Evolutionary conservation across 92 coral and sea anemone species (phyloP).

Genomic region (Siderastrea siderea): DNA sequence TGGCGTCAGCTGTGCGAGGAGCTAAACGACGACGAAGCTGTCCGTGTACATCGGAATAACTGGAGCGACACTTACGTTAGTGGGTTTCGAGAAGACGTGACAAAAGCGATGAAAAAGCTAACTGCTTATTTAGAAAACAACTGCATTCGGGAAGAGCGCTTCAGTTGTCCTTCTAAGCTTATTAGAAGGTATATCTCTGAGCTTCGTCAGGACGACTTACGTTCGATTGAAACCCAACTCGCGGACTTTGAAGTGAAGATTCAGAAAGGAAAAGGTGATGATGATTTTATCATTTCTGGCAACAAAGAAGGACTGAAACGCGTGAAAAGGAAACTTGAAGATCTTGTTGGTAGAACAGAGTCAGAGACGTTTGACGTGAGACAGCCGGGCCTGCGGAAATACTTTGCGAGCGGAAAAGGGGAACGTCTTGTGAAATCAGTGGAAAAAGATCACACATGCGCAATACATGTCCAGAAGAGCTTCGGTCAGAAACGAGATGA

Average conservation of each 20-base stretch:
- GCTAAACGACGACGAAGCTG: slow-evolving; percentile 22
- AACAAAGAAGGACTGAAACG: slow-evolving; percentile 73
- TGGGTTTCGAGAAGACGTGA: slow-evolving; percentile 73
- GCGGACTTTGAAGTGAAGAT: slow-evolving; percentile 56
- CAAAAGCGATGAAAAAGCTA: slow-evolving; percentile 53
- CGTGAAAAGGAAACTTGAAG: slow-evolving; percentile 12
- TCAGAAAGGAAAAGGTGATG: slow-evolving; percentile 43
- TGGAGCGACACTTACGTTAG: slow-evolving; percentile 77
- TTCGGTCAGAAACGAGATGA: not conserved
- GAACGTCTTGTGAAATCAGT: slow-evolving; percentile 68
- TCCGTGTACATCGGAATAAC: slow-evolving; percentile 53
- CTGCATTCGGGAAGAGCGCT: slow-evolving; percentile 47
- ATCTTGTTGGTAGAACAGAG: slow-evolving; percentile 10
- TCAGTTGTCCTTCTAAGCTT: slow-evolving; percentile 52
- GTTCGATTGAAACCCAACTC: slow-evolving; percentile 57
- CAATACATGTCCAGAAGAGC: slow-evolving; percentile 49
- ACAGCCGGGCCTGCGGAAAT: slow-evolving; percentile 79
- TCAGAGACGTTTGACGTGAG: slow-evolving; percentile 32
- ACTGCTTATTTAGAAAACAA: slow-evolving; percentile 66
- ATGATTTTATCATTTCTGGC: slow-evolving; percentile 71
- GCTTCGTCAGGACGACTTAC: slow-evolving; percentile 64
- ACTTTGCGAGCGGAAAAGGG: slow-evolving; percentile 66
- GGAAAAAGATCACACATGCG: slow-evolving; percentile 73
- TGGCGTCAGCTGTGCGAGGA: slow-evolving; percentile 72
- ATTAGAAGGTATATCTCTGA: slow-evolving; percentile 67